phyloP scores from a whole-genome alignment of 2,888 invertebrate genomes.

The Troides aeacus region DNA sequence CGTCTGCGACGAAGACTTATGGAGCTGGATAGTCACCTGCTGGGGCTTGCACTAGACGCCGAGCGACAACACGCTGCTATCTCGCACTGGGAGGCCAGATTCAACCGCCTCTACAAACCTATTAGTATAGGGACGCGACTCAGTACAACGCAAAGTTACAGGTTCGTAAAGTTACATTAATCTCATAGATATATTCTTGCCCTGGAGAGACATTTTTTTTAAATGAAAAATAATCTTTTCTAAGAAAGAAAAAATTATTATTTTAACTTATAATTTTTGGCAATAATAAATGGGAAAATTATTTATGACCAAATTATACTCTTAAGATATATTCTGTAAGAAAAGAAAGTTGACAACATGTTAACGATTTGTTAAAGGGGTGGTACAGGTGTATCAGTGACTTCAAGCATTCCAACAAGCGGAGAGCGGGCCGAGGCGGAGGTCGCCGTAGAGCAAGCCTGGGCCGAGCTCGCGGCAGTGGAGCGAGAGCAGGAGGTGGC shows the following conservation, averaged over 20 bases:
- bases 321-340: too few relatives aligned
- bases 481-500: slow-evolving; percentile 92
- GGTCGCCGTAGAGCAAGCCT: slow-evolving; percentile 87
- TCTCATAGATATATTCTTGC: too few relatives aligned
- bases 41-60: slow-evolving; percentile 92
- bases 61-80: slow-evolving; percentile 94
- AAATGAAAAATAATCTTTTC: too few relatives aligned
- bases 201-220: too few relatives aligned
- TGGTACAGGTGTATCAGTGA: slow-evolving; percentile 47
- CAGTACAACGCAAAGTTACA: slow-evolving; percentile 82
- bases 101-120: slow-evolving; percentile 86
- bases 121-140: slow-evolving; percentile 79
- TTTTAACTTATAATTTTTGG: too few relatives aligned
- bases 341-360: too few relatives aligned
- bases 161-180: slow-evolving; percentile 47
- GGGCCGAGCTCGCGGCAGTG: slow-evolving; percentile 90
- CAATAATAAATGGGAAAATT: too few relatives aligned
- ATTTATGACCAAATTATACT: too few relatives aligned
- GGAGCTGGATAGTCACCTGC: slow-evolving; percentile 93
- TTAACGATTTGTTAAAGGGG: slow-evolving; percentile 28
- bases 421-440: slow-evolving; percentile 80
- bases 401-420: slow-evolving; percentile 40
- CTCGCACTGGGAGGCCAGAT: slow-evolving; percentile 92
- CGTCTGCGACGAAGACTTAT: slow-evolving; percentile 90
- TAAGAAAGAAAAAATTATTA: too few relatives aligned